Base-by-base conservation (phyloP, 2,888 invertebrate genomes). In the Rhyacophila evoluta region DNA sequence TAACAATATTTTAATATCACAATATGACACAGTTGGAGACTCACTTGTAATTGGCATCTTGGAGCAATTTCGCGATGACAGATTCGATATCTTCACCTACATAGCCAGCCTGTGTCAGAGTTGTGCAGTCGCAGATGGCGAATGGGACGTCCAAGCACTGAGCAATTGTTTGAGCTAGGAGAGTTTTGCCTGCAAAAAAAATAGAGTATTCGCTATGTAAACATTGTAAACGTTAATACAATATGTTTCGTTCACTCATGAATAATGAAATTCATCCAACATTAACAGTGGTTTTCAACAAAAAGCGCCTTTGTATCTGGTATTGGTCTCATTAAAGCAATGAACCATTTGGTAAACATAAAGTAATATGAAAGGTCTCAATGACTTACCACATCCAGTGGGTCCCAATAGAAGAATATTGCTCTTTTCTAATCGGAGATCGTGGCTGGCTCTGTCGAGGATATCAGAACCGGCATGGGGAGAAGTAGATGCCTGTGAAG, bases 61-160 rank as follows among this genome's bases (percentile, higher is more conserved):
- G 98, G 74, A 97, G 88, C 76, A 99, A 89, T 86, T 99, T 99
- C 29, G 97, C 97, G 85, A 99, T 97, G 74, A 99, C 98, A 85
- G 97, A 97, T 88, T 99, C 99, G 85, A 99, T 98, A 87, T 99
- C 99, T 88, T 99, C 99, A n/a, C 99, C 99, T 5, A 99, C 99
- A 87, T 99, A 99, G 38, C 99, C 97, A 27, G 97, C 98, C 89
- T 98, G 97, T 10, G 98, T 98, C 38, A 98, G 89, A 10, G 97
- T 97, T 27, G 98, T 98, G 88, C 99, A 99, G 90, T 99, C 99
- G 89, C 98, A 98, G 85, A 98, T 98, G 33, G 98, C 98, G 90
- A 99, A 99, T 77, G 99, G 99, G 82, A 99, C 99, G 88, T 99
- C 98, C 84, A 99, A 90, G 87, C 98, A 98, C 85, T 95, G 95